Evolutionary conservation across 2,113 vertebrate species (phyloP).

Genomic region (Nyctereutes procyonoides): DNA sequence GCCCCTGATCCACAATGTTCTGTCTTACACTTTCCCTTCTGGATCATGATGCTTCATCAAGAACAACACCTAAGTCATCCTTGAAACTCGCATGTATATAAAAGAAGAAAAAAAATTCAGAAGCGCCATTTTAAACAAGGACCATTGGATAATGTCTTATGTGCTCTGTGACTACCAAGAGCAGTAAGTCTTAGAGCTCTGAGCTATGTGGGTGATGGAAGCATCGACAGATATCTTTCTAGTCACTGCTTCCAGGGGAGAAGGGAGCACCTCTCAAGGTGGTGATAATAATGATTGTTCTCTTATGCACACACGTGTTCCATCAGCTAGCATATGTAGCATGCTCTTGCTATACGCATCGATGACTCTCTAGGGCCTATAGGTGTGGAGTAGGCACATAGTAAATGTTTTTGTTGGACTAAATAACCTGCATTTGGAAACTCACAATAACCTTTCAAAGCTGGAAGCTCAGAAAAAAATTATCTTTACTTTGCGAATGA

Average conservation of each 20-base stretch:
- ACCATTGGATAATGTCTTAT: background rate
- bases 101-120: background rate
- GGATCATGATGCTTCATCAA: slow-evolving; percentile 30
- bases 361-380: background rate
- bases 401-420: background rate
- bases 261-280: background rate
- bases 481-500: slow-evolving; percentile 26
- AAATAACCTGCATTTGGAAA: slow-evolving; percentile 39
- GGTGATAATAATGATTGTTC: background rate
- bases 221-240: background rate
- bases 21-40: background rate
- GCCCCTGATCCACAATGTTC: background rate
- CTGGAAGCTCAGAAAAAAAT: slow-evolving; percentile 55
- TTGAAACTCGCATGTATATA: background rate
- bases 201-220: background rate
- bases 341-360: background rate
- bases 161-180: background rate
- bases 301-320: background rate
- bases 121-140: slow-evolving; percentile 24
- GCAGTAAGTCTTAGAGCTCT: background rate
- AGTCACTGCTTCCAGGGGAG: background rate
- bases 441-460: background rate
- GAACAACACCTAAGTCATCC: background rate
- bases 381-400: background rate
- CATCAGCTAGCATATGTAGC: background rate